Base-by-base conservation (phyloP, 1,140 invertebrate species). In the Cherax destructor region DNA sequence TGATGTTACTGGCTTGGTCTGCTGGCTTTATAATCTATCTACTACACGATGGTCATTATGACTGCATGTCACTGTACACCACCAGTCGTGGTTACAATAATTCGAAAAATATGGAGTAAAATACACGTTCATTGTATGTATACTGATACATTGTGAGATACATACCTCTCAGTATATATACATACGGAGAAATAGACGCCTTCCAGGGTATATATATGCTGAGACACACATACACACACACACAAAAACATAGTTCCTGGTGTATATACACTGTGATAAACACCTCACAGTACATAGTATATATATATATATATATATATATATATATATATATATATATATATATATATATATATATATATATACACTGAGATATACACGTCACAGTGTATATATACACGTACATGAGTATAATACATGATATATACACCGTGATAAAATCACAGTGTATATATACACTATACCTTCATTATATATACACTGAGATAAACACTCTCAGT, bases 351-450 rank as follows among this genome's bases (percentile, higher is more conserved):
- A 41, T 83, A 59, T 59, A 83, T 5, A 18, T 56, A 56, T 1
- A 83, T 18, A 83, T 61, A 41, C 30, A 41, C 0, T 41, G 30
- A 41, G 30, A 41, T 41, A 41, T 41, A 41, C 30, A 41, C 30
- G 0, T 41, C 30, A 41, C 30, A 41, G 30, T 83, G 52, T 83
- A 83, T 52, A 83, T 83, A n/a, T n/a, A 83, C 10, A 83, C 10
- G 56, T 5, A 56, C 10, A 83, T 59, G 56, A 52, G 56, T 56
- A 56, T 56, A 56, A 3, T 30, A 30, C n/a, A 30, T 30, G n/a
- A 79, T 79, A 79, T 79, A 79, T 79, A 79, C 56, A 83, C 56
- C 49, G 16, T 21, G 49, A 83, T 83, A 83, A 52, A 83, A 52
- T 47, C 50, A 81, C 50, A 81, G 18, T 49, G 11, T 81, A 81